Percentiles rank a stretch among this genome's conserved stretches.
These are phyloP conservation scores for Cichladusa arquata DNA, from an alignment of 2,113 vertebrate species.

Conservation along the genomic window DNA sequence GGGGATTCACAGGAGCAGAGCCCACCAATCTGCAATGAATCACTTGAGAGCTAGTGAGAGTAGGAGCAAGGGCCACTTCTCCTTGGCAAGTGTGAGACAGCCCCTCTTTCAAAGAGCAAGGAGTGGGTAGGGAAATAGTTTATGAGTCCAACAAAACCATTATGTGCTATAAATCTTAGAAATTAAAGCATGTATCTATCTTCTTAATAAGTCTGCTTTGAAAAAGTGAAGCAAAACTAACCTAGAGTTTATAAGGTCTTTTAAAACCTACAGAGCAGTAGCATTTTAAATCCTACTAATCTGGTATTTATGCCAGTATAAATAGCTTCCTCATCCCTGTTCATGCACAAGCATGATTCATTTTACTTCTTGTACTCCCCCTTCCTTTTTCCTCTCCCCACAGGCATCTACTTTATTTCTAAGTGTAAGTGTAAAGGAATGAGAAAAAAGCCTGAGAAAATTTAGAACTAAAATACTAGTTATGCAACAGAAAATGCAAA, in stretches of 20 bases:
- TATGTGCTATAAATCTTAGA: background rate
- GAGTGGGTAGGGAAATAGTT: background rate
- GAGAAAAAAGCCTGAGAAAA: background rate
- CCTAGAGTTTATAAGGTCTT: background rate
- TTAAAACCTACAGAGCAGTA: background rate
- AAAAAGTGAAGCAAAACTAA: background rate
- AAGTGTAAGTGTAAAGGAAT: background rate
- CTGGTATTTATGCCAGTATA: background rate
- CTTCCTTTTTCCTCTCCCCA: background rate
- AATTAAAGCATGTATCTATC: background rate
- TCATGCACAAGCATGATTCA: background rate
- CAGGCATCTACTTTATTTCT: background rate
- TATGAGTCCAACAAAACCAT: background rate
- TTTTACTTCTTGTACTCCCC: background rate
- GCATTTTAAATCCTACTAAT: conserved; percentile 14
- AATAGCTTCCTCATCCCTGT: background rate
- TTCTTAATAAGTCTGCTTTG: background rate
- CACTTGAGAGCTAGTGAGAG: background rate
- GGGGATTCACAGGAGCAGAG: background rate
- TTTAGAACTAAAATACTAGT: background rate
- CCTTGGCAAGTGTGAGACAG: background rate
- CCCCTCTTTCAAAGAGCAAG: background rate
- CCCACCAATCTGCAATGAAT: background rate
- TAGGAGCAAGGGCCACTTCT: background rate
- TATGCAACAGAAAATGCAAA: conserved; percentile 25